These are phyloP conservation scores for Onychostruthus taczanowskii DNA, from an alignment of 2,113 vertebrate genomes.

Conservation along the genomic window DNA sequence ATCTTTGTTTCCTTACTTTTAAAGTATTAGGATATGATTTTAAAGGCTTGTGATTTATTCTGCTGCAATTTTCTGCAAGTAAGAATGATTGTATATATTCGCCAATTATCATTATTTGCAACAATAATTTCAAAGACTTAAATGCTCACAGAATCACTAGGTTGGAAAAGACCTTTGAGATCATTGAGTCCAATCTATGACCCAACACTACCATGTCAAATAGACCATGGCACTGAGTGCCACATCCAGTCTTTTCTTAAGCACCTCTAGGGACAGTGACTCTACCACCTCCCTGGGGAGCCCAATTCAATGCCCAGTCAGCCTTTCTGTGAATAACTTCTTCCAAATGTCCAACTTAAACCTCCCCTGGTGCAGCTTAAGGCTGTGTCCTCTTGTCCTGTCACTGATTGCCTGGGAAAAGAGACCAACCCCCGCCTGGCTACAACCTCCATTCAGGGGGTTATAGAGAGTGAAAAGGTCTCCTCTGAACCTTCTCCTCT, in stretches of 20 bases:
- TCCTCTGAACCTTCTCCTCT: background rate
- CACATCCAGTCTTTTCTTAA: background rate
- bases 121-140: background rate
- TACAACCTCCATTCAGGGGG: background rate
- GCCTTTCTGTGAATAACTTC: background rate
- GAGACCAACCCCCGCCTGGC: fast-evolving
- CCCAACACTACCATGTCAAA: background rate
- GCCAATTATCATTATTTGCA: background rate
- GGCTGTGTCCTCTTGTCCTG: background rate
- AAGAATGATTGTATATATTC: background rate
- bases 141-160: background rate
- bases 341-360: background rate
- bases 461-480: background rate
- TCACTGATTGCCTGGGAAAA: background rate
- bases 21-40: background rate
- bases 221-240: too few relatives aligned
- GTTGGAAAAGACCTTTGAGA: background rate
- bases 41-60: background rate
- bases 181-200: background rate
- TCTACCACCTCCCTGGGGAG: background rate
- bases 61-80: background rate
- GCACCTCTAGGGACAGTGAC: background rate
- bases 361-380: background rate
- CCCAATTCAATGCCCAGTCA: background rate
- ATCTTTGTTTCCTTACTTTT: background rate